Conservation (phyloP, 2,113 vertebrate genomes). For the Meleagris gallopavo region DNA sequence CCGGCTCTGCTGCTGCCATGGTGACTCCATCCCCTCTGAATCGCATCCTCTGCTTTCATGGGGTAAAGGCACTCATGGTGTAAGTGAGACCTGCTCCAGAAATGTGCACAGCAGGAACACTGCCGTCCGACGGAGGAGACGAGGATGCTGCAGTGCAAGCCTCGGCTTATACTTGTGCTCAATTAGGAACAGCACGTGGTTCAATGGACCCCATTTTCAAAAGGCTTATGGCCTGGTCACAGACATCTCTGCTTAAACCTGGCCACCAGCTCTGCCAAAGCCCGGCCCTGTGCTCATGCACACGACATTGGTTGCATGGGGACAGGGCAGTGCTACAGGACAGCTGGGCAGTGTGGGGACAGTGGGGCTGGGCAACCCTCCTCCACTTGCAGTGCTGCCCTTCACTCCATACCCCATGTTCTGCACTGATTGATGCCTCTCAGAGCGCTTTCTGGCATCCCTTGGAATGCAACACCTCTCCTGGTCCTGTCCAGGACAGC, state of each 20-base stretch:
- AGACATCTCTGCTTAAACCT: not conserved
- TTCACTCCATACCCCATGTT: not conserved
- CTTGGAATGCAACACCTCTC: not conserved
- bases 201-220: not conserved
- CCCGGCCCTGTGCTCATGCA: not conserved
- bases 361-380: not conserved
- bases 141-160: fast-evolving
- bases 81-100: not conserved
- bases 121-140: not conserved
- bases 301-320: not conserved
- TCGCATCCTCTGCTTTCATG: not conserved
- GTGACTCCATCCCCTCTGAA: fast-evolving
- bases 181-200: fast-evolving
- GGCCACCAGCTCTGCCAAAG: not conserved
- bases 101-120: not conserved
- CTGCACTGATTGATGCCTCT: not conserved
- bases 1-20: fast-evolving
- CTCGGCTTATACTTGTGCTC: fast-evolving
- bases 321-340: not conserved
- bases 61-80: not conserved
- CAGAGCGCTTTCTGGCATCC: not conserved
- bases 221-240: not conserved
- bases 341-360: not conserved
- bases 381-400: not conserved
- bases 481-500: not conserved